These are phyloP conservation scores for Rallus crepitans DNA, from an alignment of 2,797 vertebrate species.

Conservation along the genomic window DNA sequence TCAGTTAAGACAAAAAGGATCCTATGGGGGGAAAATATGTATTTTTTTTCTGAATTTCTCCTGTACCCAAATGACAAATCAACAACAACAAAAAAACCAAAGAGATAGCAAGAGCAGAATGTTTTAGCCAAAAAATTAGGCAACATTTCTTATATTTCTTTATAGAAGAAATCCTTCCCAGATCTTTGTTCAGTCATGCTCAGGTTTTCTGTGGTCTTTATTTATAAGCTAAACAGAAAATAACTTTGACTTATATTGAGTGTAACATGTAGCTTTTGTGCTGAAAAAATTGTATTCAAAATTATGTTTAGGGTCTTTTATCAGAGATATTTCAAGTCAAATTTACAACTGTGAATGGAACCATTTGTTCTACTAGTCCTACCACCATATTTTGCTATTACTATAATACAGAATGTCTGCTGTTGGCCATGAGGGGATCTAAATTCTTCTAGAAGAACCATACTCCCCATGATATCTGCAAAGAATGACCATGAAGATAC, in stretches of 20 bases:
- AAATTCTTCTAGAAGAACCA: neutral
- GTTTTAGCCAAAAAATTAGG: neutral
- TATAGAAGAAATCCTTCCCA: neutral
- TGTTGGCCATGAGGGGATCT: neutral
- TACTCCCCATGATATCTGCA: neutral
- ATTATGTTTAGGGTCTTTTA: neutral
- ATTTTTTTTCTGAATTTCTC: neutral
- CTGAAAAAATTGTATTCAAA: neutral
- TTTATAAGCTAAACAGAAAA: neutral
- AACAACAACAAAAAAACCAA: neutral
- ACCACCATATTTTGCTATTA: neutral
- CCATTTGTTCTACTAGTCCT: neutral
- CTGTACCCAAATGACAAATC: neutral
- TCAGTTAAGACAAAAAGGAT: neutral
- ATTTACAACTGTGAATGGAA: neutral
- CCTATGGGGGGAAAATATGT: neutral
- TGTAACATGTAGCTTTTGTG: neutral
- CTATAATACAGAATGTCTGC: accelerated
- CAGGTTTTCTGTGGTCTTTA: neutral
- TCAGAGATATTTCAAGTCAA: neutral
- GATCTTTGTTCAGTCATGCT: neutral
- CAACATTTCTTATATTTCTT: neutral
- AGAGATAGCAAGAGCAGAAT: neutral
- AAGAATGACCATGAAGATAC: neutral
- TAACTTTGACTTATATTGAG: neutral